These are phyloP conservation scores for Sparus aurata DNA, from an alignment of 2,797 vertebrate genomes.

Conservation along the genomic window DNA sequence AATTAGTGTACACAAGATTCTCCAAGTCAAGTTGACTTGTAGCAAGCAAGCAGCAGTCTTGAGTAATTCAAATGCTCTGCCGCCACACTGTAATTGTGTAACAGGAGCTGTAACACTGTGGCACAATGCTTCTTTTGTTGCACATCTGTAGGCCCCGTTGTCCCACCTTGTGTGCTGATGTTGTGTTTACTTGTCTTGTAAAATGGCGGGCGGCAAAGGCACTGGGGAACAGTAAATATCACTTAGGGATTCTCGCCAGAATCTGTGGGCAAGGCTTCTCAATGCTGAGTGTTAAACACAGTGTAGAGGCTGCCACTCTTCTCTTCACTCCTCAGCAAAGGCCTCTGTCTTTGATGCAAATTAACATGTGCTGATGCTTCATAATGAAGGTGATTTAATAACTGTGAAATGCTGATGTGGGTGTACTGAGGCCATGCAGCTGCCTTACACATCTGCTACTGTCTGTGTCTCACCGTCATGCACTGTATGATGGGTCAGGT, in stretches of 20 bases:
- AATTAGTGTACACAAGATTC: neutral
- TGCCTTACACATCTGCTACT: neutral
- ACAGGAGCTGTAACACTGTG: conserved; percentile 18
- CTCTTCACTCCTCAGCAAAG: neutral
- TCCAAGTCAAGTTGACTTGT: neutral
- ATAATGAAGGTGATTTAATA: neutral
- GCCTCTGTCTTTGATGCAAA: neutral
- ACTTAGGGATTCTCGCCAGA: conserved; percentile 33
- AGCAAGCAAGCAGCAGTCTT: conserved; percentile 8
- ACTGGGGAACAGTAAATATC: conserved; percentile 62
- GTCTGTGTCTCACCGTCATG: conserved; percentile 26
- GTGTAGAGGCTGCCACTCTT: neutral
- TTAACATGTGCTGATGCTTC: neutral
- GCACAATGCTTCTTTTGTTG: conserved; percentile 65
- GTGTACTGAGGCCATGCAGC: neutral
- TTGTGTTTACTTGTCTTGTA: conserved; percentile 69
- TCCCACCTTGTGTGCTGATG: conserved; percentile 58
- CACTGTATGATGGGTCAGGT: conserved; percentile 29
- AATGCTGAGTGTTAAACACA: neutral
- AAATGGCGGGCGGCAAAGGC: conserved; percentile 35
- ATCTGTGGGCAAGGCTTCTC: conserved; percentile 42
- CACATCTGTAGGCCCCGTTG: conserved; percentile 52
- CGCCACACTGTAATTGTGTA: conserved; percentile 10
- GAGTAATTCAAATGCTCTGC: conserved; percentile 18
- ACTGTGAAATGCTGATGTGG: neutral